Conservation (phyloP, 1,140 invertebrate genomes). For the Polypedilum vanderplanki region DNA sequence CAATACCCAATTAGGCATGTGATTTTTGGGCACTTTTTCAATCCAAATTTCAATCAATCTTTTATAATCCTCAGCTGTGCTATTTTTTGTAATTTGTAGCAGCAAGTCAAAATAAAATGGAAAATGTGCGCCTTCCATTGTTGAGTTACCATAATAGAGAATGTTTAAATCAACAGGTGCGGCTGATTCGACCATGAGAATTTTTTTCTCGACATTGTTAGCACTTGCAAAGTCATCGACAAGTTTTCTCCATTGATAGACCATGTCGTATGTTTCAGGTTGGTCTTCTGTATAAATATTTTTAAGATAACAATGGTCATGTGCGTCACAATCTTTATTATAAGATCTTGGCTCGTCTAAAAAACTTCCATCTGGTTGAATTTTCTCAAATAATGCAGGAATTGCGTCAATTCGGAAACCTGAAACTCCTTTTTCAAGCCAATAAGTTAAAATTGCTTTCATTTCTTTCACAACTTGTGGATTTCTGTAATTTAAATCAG, state of each 20-base stretch:
- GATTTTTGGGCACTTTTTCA: slow-evolving; percentile 47
- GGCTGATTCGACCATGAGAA: slow-evolving; percentile 59
- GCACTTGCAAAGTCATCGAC: slow-evolving; percentile 49
- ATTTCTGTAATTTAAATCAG: slow-evolving; percentile 50
- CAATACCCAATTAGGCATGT: slow-evolving; percentile 55
- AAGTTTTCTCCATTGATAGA: slow-evolving; percentile 53
- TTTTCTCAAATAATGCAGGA: slow-evolving; percentile 50
- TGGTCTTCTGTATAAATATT: slow-evolving; percentile 59
- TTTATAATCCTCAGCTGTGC: slow-evolving; percentile 49
- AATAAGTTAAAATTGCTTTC: slow-evolving; percentile 51
- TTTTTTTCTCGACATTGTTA: slow-evolving; percentile 46
- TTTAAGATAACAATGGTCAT: slow-evolving; percentile 50
- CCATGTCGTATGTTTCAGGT: slow-evolving; percentile 52
- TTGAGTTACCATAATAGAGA: slow-evolving; percentile 54
- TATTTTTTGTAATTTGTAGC: slow-evolving; percentile 45
- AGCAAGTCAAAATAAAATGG: slow-evolving; percentile 61
- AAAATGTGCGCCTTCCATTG: slow-evolving; percentile 51
- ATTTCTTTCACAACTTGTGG: slow-evolving; percentile 43
- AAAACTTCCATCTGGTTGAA: neutral
- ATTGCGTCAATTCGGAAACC: slow-evolving; percentile 63
- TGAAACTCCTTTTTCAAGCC: slow-evolving; percentile 62
- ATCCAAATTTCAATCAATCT: slow-evolving; percentile 51
- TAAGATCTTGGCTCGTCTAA: neutral
- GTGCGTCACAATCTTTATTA: slow-evolving; percentile 35
- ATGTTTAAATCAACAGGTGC: slow-evolving; percentile 49